These are phyloP conservation scores for Loris lydekkerianus DNA, from an alignment of 2,797 vertebrate species.

Conservation along the genomic window DNA sequence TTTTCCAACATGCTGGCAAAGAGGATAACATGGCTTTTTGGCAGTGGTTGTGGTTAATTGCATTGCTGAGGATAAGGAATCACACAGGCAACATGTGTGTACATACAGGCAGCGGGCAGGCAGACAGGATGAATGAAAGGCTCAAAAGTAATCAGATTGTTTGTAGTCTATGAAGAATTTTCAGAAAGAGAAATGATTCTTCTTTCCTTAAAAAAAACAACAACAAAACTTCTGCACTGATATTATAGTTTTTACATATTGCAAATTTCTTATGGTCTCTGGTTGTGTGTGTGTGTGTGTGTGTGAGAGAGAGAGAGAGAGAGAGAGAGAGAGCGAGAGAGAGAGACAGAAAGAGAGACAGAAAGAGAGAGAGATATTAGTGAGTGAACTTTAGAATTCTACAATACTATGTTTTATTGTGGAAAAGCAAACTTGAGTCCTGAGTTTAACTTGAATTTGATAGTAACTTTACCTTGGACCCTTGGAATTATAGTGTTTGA, in stretches of 20 bases:
- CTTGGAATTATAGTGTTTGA: background rate
- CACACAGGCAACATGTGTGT: too few relatives aligned
- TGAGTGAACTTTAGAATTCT: conserved; percentile 52
- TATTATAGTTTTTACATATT: conserved; percentile 3
- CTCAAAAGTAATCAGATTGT: background rate
- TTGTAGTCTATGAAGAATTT: conserved; percentile 44
- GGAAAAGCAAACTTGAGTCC: conserved; percentile 40
- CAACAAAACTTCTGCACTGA: background rate
- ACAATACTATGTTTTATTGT: conserved; percentile 51
- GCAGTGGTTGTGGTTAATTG: background rate
- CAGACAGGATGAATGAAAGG: background rate
- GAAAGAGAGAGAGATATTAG: background rate
- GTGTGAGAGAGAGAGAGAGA: background rate
- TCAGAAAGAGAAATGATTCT: conserved; percentile 34
- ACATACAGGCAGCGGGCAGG: background rate
- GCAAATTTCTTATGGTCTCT: conserved; percentile 58
- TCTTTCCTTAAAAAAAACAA: conserved; percentile 37
- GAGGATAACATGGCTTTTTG: background rate
- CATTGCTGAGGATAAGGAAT: background rate
- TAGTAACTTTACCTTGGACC: conserved; percentile 32
- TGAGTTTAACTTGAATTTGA: conserved; percentile 50
- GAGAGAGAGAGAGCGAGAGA: background rate
- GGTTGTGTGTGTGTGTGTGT: background rate
- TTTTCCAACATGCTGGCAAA: conserved; percentile 2
- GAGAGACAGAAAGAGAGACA: too few relatives aligned